Evolutionary conservation across 2,113 vertebrate genomes (phyloP), one percentile per base, ranked within the genome.

Genomic region (Nycticorax nycticorax): DNA sequence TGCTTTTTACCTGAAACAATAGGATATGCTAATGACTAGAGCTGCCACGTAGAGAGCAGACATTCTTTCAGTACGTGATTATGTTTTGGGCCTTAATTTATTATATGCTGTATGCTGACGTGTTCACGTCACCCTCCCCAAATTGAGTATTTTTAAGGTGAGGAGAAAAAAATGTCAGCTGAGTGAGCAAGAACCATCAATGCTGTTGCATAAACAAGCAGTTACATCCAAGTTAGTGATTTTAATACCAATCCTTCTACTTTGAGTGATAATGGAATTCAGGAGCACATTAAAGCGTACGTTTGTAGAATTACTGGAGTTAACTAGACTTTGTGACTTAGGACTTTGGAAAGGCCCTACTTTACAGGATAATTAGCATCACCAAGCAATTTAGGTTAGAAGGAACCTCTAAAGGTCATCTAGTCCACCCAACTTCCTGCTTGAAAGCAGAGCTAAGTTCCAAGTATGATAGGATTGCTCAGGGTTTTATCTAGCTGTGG

Each of bases 1-100:
- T 97, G 97, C 89, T 98, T 99, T 97, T 98, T 99, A 96, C 99
- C 99, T 99, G 93, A 60, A 92, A 96, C 16, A 55, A 96, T 17
- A 97, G 78, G 76, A 97, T 47, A 93, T 10, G 28, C 20, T 84
- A 94, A 91, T 96, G 50, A 96, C 50, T 63, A 77, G 3, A 63
- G 50, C 57, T 66, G 37, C 74, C 43, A 33, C 0, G 2, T 11
- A 77, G 12, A 77, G 12, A 85, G 12, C 11, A 60, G 27, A 81
- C 18, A 17, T 47, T 39, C 45, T 63, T 84, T 39, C 85, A 75
- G 64, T 60, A 85, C 43, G 41, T 22, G 20, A 67, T 67, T n/a
- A 26, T 7, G 16, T 20, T 5, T 43, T 35, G 41, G 19, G 27
- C 52, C 14, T 74, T 56, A 60, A 30, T 80, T 90, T 48, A 76